phyloP scores from a whole-genome alignment of 2,113 vertebrate genomes.

The Epinephelus cyanopodus region DNA sequence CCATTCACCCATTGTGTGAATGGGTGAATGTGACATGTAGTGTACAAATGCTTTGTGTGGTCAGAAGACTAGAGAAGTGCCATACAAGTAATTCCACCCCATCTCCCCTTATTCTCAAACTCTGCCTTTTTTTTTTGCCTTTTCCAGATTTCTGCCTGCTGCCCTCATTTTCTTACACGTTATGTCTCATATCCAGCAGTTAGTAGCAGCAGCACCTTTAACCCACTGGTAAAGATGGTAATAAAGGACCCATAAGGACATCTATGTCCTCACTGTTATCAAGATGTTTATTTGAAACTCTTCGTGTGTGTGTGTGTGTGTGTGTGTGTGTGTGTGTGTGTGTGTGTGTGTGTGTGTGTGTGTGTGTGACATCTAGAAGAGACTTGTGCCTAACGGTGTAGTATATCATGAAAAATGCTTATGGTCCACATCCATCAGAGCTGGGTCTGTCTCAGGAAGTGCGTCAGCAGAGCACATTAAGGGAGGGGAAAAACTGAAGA shows the following conservation, averaged over 20 bases:
- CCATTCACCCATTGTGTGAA: too few species aligned
- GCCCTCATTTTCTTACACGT: background rate
- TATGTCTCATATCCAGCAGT: background rate
- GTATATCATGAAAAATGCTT: conserved; percentile 7
- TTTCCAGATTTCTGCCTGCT: too few species aligned
- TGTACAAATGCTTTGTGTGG: too few species aligned
- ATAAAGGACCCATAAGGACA: background rate
- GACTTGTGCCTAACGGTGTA: conserved; percentile 24
- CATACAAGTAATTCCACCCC: too few species aligned
- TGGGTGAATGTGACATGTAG: too few species aligned
- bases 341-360: conserved; percentile 8
- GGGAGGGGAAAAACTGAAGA: conserved; percentile 50
- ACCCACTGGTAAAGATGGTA: background rate
- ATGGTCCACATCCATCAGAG: conserved; percentile 21
- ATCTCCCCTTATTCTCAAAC: too few species aligned
- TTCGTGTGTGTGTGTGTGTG: background rate
- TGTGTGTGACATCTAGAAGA: background rate
- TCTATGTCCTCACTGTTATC: background rate
- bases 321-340: background rate
- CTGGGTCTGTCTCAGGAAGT: conserved; percentile 29
- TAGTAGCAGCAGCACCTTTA: background rate
- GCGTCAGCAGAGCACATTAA: conserved; percentile 40
- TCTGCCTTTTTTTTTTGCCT: too few species aligned
- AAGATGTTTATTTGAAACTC: conserved; percentile 2
- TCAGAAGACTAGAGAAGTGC: too few species aligned